These are phyloP conservation scores for Dicyrtoma fusca DNA, from an alignment of 2,888 invertebrate genomes.

Conservation along the genomic window DNA sequence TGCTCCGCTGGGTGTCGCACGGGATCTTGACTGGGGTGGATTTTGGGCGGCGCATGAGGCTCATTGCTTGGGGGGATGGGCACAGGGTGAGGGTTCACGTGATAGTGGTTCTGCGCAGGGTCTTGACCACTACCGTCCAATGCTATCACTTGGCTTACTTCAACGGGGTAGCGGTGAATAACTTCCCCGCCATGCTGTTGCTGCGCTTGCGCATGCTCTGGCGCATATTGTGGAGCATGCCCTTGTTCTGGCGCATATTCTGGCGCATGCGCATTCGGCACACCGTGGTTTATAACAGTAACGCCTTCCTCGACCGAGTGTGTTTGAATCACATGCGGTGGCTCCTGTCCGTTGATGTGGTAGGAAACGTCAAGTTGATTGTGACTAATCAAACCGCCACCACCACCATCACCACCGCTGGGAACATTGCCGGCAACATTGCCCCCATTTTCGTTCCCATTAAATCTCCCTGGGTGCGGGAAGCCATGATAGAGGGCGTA, in stretches of 20 bases:
- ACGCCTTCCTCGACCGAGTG: neutral
- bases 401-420: too few relatives aligned
- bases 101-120: neutral
- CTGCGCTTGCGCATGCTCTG: neutral
- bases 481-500: conserved; percentile 51
- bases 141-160: conserved; percentile 1
- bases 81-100: too few relatives aligned
- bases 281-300: neutral
- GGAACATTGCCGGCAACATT: too few relatives aligned
- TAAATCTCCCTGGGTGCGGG: conserved; percentile 47
- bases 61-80: neutral
- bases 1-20: neutral
- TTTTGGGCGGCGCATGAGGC: neutral
- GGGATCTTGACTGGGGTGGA: conserved; percentile 3
- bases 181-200: conserved; percentile 11
- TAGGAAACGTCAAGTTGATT: too few relatives aligned
- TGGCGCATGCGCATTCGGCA: neutral
- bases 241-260: neutral
- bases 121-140: conserved; percentile 4
- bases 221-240: neutral
- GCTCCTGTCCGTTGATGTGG: too few relatives aligned
- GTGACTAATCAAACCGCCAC: too few relatives aligned
- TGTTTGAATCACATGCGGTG: neutral
- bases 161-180: conserved; percentile 17
- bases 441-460: neutral